Base-by-base conservation (phyloP, 2,888 invertebrate species). In the Sarcophaga caerulescens region DNA sequence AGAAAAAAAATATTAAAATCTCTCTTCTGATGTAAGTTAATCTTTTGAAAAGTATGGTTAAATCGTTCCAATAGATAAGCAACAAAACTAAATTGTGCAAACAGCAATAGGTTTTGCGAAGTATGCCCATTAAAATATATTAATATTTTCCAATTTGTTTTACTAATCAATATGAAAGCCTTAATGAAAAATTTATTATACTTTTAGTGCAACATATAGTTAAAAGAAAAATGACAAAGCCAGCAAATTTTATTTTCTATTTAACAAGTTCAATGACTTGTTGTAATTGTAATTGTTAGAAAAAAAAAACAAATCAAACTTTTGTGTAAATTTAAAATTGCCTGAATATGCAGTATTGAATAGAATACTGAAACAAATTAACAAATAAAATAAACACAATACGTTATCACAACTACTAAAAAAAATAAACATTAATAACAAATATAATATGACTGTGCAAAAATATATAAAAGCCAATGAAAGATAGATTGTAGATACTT, bases 231-330 rank as follows among this genome's bases (percentile, higher is more conserved):
- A 52, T 14, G 12, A 1, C 4, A 14, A 52, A 12, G 17, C 1
- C 1, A 5, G 4, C 4, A 52, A 52, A 52, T 66, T 19, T 19
- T 69, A 14, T 69, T 52, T 69, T 52, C 5, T n/a, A 45, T 45
- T 71, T 63, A 47, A 65, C 21, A 66, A 66, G 75, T 63, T 71
- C 71, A 59, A 59, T 71, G 59, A 59, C 71, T 59, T 71, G 4
- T 25, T 35, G 47, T 4, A 12, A 35, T 52, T 69, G 6, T 52
- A 69, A 69, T 60, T 60, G 21, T n/a, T 60, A 52, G 35, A 8
- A 35, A 57, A 4, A 57, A n/a, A 68, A 8, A 45, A 6, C 6
- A 35, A 35, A 35, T 25, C 25, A 25, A 45, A 21, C 11, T 68
- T 68, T 68, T 59, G 70, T 59, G 5, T 59, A 35, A 35, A 19